Base-by-base conservation (phyloP, 2,797 vertebrate genomes). In the Poeciliopsis paucimaculata region DNA sequence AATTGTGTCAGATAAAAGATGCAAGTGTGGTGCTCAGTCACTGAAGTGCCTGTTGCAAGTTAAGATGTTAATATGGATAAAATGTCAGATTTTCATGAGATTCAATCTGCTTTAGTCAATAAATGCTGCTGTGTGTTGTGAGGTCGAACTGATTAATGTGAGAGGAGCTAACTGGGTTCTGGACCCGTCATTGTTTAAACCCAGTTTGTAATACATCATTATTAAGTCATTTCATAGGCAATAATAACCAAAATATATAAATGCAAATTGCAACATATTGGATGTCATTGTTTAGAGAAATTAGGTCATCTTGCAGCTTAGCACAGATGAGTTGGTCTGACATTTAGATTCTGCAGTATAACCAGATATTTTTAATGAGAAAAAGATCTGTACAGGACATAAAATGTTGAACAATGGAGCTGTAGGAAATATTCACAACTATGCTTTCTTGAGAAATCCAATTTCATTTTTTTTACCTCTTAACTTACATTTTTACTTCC, bases 301-400 rank as follows among this genome's bases (percentile, higher is more conserved):
- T 86, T 80, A n/a, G 70, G 75, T 85, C 71, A 84, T 86, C 86
- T 88, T 77, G 53, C 73, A 75, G 68, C 76, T 78, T 71, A 82
- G 80, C 81, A 75, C 28, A 79, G 43, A 73, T 31, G 46, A 45
- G 26, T 36, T 47, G 85, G 43, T 80, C 90, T 91, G 87, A 71
- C 92, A 91, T 92, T 92, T 87, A 72, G 77, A 31, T 90, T 90
- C 73, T 89, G 87, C 87, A 87, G 81, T 77, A 82, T 11, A 64
- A 70, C 90, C 91, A 90, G 55, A 85, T 87, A 76, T 82, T 77
- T 87, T 81, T 81, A 80, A 85, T 88, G 82, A 64, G 81, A 85
- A 82, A 85, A 82, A 83, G 77, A 81, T 73, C 78, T 62, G 75
- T 78, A 83, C 36, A 78, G 31, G 82, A 77, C 75, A 80, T 82